A percentile compares a stretch with the other conserved stretches of the same genome.
These are phyloP conservation scores for Drosophila aff. DNA, from an alignment of 1,140 invertebrate genomes.

Conservation along the genomic window DNA sequence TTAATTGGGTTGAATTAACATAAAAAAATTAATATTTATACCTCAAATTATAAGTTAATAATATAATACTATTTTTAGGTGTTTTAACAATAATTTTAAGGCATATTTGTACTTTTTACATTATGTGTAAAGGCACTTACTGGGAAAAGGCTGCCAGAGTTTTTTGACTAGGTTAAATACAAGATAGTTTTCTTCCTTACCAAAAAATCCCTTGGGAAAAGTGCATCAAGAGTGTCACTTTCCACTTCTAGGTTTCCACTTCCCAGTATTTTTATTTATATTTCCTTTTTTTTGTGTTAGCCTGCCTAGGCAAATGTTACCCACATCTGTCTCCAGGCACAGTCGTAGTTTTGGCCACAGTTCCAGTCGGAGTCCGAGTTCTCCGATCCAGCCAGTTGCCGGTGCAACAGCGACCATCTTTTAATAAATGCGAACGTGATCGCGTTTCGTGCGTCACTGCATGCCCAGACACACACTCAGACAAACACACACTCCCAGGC, in stretches of 20 bases:
- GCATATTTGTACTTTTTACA: too few species aligned
- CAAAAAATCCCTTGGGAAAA: neutral
- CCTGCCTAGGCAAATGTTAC: conserved; percentile 34
- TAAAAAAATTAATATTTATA: neutral
- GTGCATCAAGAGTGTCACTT: neutral
- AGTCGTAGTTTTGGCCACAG: conserved; percentile 16
- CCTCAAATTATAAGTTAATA: neutral
- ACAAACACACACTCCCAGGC: neutral
- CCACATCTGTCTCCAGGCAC: conserved; percentile 44
- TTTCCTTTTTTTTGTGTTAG: neutral
- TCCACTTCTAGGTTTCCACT: neutral
- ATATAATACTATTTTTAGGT: neutral
- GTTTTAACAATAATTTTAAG: neutral
- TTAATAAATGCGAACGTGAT: conserved; percentile 72
- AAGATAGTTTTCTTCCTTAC: neutral
- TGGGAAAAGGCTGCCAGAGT: too few species aligned
- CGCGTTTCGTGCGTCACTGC: conserved; percentile 81
- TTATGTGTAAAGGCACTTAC: too few species aligned
- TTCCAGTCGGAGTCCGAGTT: conserved; percentile 15
- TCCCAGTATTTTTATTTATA: neutral
- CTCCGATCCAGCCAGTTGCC: conserved; percentile 9
- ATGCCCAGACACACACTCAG: conserved; percentile 59
- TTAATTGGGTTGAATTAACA: neutral
- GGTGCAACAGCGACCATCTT: conserved; percentile 53
- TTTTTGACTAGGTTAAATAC: neutral